phyloP scores from a whole-genome alignment of 2,888 invertebrate genomes.

The Ferrisia virgata region DNA sequence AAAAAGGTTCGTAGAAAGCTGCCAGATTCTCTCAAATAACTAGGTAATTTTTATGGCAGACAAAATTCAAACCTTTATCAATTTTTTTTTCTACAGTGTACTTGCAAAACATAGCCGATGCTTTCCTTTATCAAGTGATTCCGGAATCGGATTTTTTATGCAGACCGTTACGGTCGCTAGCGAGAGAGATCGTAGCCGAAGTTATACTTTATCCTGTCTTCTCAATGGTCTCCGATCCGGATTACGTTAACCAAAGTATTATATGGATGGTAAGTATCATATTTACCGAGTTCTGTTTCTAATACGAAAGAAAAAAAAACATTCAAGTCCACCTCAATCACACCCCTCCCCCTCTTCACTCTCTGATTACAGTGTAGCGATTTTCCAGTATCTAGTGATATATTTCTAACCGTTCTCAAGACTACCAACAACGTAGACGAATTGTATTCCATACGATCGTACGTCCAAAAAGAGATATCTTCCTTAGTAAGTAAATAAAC shows the following conservation, averaged over 20 bases:
- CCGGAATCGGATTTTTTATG: slow-evolving; percentile 83
- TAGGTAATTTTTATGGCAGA: neutral
- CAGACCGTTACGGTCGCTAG: slow-evolving; percentile 71
- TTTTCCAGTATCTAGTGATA: slow-evolving; percentile 72
- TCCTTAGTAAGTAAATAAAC: slow-evolving; percentile 58
- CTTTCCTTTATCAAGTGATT: slow-evolving; percentile 75
- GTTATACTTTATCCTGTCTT: slow-evolving; percentile 69
- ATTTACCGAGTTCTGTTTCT: too few relatives aligned
- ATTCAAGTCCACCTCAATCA: too few relatives aligned
- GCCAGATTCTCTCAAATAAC: neutral
- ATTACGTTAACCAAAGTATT: slow-evolving; percentile 85
- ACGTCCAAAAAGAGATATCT: slow-evolving; percentile 77
- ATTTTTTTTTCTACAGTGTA: slow-evolving; percentile 61
- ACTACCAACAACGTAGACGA: slow-evolving; percentile 78
- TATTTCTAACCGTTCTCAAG: slow-evolving; percentile 78
- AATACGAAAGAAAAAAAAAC: too few relatives aligned
- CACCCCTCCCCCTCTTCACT: too few relatives aligned
- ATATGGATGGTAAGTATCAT: slow-evolving; percentile 83
- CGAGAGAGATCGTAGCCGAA: slow-evolving; percentile 73
- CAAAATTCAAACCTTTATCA: neutral
- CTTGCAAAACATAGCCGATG: slow-evolving; percentile 76
- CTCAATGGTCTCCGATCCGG: slow-evolving; percentile 77
- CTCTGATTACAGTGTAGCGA: slow-evolving; percentile 70
- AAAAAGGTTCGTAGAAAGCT: slow-evolving; percentile 57
- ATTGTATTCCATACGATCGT: slow-evolving; percentile 72